Percentiles rank a stretch among this genome's conserved stretches.
Evolutionary conservation across 2,888 invertebrate species (phyloP).

Genomic region (Stegophylla sp.): DNA sequence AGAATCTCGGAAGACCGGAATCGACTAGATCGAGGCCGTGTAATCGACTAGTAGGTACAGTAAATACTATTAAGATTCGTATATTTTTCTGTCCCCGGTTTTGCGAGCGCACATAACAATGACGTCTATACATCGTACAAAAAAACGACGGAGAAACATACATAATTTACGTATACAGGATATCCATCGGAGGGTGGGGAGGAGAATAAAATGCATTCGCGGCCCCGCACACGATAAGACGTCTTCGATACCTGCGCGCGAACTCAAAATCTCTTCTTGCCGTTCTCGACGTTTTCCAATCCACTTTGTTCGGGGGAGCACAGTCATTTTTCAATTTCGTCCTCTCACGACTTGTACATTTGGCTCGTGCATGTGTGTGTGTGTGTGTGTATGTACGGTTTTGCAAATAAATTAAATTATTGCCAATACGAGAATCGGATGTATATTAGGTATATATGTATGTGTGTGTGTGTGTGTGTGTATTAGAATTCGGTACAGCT

Average conservation of each 20-base stretch:
- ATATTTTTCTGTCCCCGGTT: no score
- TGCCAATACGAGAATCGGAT: not conserved
- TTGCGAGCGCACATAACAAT: not conserved
- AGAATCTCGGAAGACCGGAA: no score
- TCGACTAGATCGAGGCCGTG: no score
- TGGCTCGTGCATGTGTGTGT: not conserved
- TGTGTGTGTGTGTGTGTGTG: no score
- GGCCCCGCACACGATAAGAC: no score
- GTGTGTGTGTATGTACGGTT: not conserved
- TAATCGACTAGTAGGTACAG: no score
- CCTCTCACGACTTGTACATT: not conserved
- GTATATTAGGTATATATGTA: no score
- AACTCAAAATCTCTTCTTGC: not conserved
- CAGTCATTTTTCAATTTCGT: conserved; percentile 4
- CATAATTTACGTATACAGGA: not conserved
- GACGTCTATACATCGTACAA: no score
- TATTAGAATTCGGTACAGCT: conserved; percentile 16
- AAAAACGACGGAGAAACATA: not conserved
- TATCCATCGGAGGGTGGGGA: not conserved
- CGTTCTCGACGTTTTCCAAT: not conserved
- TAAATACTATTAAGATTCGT: no score
- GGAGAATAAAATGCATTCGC: not conserved
- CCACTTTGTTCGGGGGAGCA: not conserved
- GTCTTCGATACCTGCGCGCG: no score
- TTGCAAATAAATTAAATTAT: not conserved